These are phyloP conservation scores for Drosophila trapezifrons DNA, from an alignment of 1,140 invertebrate species.

Conservation along the genomic window DNA sequence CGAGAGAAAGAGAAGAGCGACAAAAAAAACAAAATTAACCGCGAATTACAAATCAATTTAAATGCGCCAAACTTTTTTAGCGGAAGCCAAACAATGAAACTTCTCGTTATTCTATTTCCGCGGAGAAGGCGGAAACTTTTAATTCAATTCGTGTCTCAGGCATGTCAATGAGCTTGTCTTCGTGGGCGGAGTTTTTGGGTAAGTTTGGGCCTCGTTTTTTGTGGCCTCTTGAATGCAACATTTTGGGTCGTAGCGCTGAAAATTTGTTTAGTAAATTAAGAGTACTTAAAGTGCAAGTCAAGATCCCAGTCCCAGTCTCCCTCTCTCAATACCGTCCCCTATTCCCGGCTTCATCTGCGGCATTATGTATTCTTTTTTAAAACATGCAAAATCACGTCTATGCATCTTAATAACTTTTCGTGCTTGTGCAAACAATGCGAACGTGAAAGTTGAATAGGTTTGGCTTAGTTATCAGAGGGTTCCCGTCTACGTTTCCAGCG, in stretches of 20 bases:
- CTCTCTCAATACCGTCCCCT: slow-evolving; percentile 13
- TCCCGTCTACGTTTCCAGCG: slow-evolving; percentile 25
- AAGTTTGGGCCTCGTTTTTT: slow-evolving; percentile 2
- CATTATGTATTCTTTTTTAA: slow-evolving; percentile 67
- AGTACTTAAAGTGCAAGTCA: slow-evolving; percentile 60
- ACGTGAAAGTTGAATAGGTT: slow-evolving; percentile 78
- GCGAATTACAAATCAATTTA: slow-evolving; percentile 79
- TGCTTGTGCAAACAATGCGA: slow-evolving; percentile 77
- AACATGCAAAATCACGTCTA: slow-evolving; percentile 79
- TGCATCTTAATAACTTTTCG: slow-evolving; percentile 79
- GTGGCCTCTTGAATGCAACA: slow-evolving; percentile 45
- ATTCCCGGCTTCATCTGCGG: slow-evolving; percentile 8
- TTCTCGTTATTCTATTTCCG: slow-evolving; percentile 46
- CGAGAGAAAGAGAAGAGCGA: not conserved
- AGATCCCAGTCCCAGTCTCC: slow-evolving; percentile 15
- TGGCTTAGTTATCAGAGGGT: slow-evolving; percentile 60
- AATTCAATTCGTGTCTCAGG: slow-evolving; percentile 76
- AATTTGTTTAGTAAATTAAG: slow-evolving; percentile 65
- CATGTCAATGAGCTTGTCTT: slow-evolving; percentile 66
- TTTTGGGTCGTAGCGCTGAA: slow-evolving; percentile 39
- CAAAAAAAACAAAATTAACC: slow-evolving; percentile 63
- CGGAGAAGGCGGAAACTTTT: slow-evolving; percentile 61
- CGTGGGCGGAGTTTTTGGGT: not conserved
- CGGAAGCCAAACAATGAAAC: slow-evolving; percentile 50
- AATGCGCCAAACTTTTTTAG: slow-evolving; percentile 53